A percentile compares a stretch with the other conserved stretches of the same genome.
These are phyloP conservation scores for Bubo scandiacus DNA, from an alignment of 2,113 vertebrate species.

Conservation along the genomic window DNA sequence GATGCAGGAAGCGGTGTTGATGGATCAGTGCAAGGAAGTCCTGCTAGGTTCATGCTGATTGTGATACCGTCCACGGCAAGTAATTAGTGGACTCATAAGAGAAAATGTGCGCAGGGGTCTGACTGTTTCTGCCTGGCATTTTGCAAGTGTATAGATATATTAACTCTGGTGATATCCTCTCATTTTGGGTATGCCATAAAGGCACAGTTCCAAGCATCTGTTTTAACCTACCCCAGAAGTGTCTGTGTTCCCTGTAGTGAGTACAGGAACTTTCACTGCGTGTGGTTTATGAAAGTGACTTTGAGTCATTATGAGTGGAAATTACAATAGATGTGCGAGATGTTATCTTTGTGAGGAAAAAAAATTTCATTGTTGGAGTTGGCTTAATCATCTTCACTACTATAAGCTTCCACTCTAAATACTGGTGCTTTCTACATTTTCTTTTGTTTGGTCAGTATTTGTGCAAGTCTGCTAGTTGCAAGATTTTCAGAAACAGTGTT, in stretches of 20 bases:
- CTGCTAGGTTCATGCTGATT: neutral
- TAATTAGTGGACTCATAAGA: neutral
- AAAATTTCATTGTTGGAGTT: neutral
- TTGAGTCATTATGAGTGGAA: neutral
- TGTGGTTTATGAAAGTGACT: neutral
- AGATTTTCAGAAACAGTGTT: neutral
- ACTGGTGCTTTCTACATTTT: neutral
- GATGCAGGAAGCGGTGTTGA: neutral
- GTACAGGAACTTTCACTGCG: neutral
- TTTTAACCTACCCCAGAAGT: neutral
- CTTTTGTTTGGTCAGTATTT: neutral
- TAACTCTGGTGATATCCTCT: neutral
- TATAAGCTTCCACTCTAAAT: neutral
- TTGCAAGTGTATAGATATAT: neutral
- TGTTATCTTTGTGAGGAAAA: accelerated
- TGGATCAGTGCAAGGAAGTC: neutral
- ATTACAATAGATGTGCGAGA: neutral
- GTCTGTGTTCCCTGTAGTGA: neutral
- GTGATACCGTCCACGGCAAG: neutral
- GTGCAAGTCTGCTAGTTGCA: neutral
- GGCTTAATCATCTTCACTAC: neutral
- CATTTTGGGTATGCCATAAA: neutral
- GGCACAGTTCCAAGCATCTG: neutral
- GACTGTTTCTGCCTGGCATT: neutral
- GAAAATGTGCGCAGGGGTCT: neutral